Conservation (phyloP, 2,888 invertebrate genomes). For the Taphrorychus bicolor region DNA sequence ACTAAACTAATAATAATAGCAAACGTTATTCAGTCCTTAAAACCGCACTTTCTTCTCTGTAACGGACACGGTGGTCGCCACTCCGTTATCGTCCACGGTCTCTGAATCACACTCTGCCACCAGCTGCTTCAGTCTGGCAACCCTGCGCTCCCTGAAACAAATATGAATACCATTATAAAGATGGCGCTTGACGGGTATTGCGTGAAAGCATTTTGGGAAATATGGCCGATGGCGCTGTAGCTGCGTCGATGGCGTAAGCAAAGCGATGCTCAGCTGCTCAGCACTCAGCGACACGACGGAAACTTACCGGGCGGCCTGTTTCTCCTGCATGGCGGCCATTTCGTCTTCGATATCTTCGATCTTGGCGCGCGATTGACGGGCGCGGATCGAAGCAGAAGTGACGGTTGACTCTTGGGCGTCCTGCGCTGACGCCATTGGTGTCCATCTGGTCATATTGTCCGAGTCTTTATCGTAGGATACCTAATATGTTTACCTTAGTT, state of each 20-base stretch:
- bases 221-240: too few species aligned
- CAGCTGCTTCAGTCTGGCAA: slow-evolving; percentile 72
- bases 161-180: too few species aligned
- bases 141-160: slow-evolving; percentile 69
- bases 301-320: slow-evolving; percentile 63
- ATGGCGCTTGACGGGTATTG: too few species aligned
- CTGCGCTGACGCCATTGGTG: slow-evolving; percentile 53
- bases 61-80: slow-evolving; percentile 41
- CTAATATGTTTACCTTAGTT: slow-evolving; percentile 18
- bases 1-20: neutral
- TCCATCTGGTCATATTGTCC: slow-evolving; percentile 62
- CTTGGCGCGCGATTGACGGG: slow-evolving; percentile 69
- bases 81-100: slow-evolving; percentile 56
- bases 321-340: slow-evolving; percentile 74
- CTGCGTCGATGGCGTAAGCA: too few species aligned
- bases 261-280: too few species aligned
- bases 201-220: too few species aligned
- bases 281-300: too few species aligned
- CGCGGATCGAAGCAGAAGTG: slow-evolving; percentile 69
- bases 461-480: slow-evolving; percentile 47
- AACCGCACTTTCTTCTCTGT: slow-evolving; percentile 46
- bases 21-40: too few species aligned
- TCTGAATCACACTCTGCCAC: slow-evolving; percentile 67
- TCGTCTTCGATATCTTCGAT: slow-evolving; percentile 77
- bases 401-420: slow-evolving; percentile 59